These are phyloP conservation scores for Podarcis muralis DNA, from an alignment of 2,113 vertebrate species.

Conservation along the genomic window DNA sequence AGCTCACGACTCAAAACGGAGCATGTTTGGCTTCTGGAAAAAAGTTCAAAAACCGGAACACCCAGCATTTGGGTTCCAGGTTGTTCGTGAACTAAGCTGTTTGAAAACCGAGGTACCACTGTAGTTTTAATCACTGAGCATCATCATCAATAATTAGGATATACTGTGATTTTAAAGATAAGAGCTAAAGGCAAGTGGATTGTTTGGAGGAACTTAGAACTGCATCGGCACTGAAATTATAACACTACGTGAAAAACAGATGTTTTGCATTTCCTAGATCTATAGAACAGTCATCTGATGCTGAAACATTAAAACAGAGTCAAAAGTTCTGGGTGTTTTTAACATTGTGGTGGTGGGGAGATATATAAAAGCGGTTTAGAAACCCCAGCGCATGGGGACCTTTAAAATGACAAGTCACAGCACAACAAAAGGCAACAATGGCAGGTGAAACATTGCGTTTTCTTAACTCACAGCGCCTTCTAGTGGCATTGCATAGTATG, in stretches of 20 bases:
- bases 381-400: not conserved
- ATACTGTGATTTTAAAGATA: not conserved
- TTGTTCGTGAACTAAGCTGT: too few relatives aligned
- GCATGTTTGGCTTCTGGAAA: too few relatives aligned
- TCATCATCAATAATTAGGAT: not conserved
- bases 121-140: not conserved
- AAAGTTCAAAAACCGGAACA: too few relatives aligned
- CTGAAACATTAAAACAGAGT: not conserved
- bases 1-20: too few relatives aligned
- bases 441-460: not conserved
- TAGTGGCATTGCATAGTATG: not conserved
- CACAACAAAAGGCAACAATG: not conserved
- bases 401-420: not conserved
- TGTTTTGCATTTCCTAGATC: not conserved
- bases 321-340: not conserved
- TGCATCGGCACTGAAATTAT: not conserved
- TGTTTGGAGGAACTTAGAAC: not conserved
- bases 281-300: not conserved
- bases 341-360: not conserved
- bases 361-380: not conserved
- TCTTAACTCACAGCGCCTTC: constrained; percentile 20
- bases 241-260: not conserved
- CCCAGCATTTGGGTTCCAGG: too few relatives aligned
- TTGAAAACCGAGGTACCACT: too few relatives aligned
- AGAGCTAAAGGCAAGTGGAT: not conserved